Evolutionary conservation across 2,888 invertebrate genomes (phyloP).

Genomic region (Fabriciana adippe): DNA sequence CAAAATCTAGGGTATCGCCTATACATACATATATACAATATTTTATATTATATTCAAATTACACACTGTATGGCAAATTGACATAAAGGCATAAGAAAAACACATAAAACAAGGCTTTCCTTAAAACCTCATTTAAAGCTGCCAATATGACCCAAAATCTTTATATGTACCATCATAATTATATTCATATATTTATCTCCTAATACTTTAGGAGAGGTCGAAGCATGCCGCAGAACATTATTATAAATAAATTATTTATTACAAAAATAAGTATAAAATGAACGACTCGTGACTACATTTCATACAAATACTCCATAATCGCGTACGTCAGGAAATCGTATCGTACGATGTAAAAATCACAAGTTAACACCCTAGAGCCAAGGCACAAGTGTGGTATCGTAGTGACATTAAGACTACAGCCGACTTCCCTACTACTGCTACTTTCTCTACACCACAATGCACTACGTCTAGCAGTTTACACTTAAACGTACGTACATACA

Average conservation of each 20-base stretch:
- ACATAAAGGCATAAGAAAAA: neutral
- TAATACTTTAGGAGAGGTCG: conserved; percentile 20
- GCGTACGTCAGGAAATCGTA: conserved; percentile 35
- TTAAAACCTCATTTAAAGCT: neutral
- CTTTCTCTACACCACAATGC: conserved; percentile 26
- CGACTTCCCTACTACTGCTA: conserved; percentile 47
- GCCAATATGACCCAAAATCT: conserved; percentile 18
- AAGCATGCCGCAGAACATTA: conserved; percentile 7
- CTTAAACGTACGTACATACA: too few relatives aligned
- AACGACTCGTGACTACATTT: conserved; percentile 27
- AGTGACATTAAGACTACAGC: conserved; percentile 51
- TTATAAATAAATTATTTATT: conserved; percentile 11
- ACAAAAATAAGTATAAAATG: conserved; percentile 5
- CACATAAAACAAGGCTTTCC: neutral
- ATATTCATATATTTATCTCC: conserved; percentile 35
- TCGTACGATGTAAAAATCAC: conserved; percentile 54
- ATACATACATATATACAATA: conserved; percentile 47
- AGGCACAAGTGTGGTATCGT: conserved; percentile 75
- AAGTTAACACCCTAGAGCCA: conserved; percentile 67
- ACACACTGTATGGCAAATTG: conserved; percentile 5
- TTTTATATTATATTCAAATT: conserved; percentile 41
- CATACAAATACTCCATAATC: conserved; percentile 33
- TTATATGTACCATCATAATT: conserved; percentile 45
- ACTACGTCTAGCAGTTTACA: conserved; percentile 2
- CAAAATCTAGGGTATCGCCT: conserved; percentile 36